Evolutionary conservation across 2,113 vertebrate genomes (phyloP), one percentile per base, ranked within the genome.

Genomic region (Triplophysa tibetana): DNA sequence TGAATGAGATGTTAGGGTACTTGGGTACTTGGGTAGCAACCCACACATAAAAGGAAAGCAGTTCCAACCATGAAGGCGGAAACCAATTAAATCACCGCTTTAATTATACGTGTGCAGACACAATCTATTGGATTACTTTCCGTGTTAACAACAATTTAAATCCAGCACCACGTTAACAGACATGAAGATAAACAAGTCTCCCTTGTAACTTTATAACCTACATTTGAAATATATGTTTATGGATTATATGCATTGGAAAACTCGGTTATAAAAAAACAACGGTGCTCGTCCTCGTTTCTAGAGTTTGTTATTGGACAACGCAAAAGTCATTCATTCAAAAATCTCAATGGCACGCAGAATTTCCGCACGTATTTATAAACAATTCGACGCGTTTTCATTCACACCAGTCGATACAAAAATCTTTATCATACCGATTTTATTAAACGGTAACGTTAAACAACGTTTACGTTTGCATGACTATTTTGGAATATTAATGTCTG

Each of bases 161-260:
- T 48, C n/a, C 43, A 56, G 29, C 58, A 75, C 73, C 81, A 82
- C 74, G 81, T 80, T n/a, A n/a, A n/a, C n/a, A 65, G 9, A 43
- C 19, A 11, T 26, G 13, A 13, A 10, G 8, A 74, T n/a, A n/a
- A 2, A 24, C 4, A 58, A 16, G 29, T 24, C 67, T 48, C 1
- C 16, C 12, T 24, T 3, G 16, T n/a, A 56, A 58, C 19, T 1
- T 3, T 19, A 56, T 56, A 4, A 17, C 17, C 38, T 19, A 3
- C 1, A 10, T 8, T 75, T 12, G 2, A 62, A 26, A 26, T 16
- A 41, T 24, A 6, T 19, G 3, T 26, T 33, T 74, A 74, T 17
- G 4, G 7, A 54, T 29, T 11, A 33, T 74, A 74, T 17, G 4
- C 13, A 29, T 29, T 11, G 61, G n/a, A 43, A 54, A 66, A 54